Conservation (phyloP, 2,113 vertebrate genomes). For the Eidolon helvum region DNA sequence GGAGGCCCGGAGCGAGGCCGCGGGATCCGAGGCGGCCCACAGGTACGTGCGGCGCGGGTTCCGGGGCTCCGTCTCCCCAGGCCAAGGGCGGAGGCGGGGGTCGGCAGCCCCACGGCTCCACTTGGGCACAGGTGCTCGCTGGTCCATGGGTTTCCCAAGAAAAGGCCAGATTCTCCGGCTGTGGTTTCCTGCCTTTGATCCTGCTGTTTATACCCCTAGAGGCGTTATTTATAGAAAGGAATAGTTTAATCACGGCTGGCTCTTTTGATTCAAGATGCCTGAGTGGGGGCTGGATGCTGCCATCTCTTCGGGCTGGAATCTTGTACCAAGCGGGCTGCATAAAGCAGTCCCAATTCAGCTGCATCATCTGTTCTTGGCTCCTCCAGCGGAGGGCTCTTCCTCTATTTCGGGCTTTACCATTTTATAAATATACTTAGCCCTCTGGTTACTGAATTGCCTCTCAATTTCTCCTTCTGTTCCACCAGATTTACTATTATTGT, state of each 20-base stretch:
- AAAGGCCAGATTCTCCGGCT: neutral
- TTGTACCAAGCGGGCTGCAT: neutral
- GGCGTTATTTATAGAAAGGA: constrained; percentile 43
- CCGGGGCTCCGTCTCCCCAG: neutral
- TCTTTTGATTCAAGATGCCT: neutral
- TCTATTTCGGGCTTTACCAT: no score
- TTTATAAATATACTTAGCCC: neutral
- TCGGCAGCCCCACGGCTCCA: neutral
- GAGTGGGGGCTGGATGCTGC: neutral
- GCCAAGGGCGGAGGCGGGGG: neutral
- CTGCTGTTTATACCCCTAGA: neutral
- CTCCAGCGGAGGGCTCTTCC: neutral
- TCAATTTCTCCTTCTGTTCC: neutral
- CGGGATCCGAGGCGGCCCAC: neutral
- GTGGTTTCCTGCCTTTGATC: neutral
- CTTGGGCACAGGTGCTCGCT: neutral
- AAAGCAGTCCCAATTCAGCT: neutral
- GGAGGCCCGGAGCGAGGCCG: neutral
- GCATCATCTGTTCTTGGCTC: neutral
- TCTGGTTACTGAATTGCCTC: neutral
- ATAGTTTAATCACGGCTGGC: neutral
- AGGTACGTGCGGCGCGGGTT: neutral
- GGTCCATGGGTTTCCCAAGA: neutral
- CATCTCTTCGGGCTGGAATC: neutral
- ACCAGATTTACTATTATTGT: neutral